Evolutionary conservation across 2,888 invertebrate genomes (phyloP).

Genomic region (Galerucella pusilla): DNA sequence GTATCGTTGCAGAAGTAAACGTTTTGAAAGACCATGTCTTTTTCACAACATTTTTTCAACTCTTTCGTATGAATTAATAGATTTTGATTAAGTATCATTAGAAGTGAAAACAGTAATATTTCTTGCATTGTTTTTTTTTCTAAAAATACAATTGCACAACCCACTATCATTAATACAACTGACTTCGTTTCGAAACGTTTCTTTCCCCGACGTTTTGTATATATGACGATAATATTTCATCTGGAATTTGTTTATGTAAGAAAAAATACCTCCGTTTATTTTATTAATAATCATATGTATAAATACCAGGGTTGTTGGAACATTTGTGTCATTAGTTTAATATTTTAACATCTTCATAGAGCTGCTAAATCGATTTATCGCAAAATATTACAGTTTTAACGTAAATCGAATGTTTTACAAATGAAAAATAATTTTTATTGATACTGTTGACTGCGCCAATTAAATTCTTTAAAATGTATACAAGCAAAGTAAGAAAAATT

Average conservation of each 20-base stretch:
- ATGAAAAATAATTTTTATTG: too few species aligned
- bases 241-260: constrained; percentile 29
- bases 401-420: too few species aligned
- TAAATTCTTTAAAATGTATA: too few species aligned
- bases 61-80: background rate
- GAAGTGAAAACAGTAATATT: background rate
- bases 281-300: constrained; percentile 23
- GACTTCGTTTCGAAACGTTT: background rate
- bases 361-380: too few species aligned
- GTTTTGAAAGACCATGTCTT: constrained; percentile 1
- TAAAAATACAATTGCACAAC: background rate
- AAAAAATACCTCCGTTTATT: constrained; percentile 34
- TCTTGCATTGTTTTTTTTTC: constrained; percentile 1
- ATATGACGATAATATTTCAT: constrained; percentile 30
- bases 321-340: too few species aligned
- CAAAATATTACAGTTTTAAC: too few species aligned
- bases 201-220: background rate
- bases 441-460: too few species aligned
- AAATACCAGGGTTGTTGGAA: background rate
- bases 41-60: constrained; percentile 18
- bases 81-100: background rate
- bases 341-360: too few species aligned
- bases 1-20: constrained; percentile 17
- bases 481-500: too few species aligned
- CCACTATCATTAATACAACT: constrained; percentile 1